Evolutionary conservation across 1,140 invertebrate species (phyloP).

Genomic region (Physella acuta): DNA sequence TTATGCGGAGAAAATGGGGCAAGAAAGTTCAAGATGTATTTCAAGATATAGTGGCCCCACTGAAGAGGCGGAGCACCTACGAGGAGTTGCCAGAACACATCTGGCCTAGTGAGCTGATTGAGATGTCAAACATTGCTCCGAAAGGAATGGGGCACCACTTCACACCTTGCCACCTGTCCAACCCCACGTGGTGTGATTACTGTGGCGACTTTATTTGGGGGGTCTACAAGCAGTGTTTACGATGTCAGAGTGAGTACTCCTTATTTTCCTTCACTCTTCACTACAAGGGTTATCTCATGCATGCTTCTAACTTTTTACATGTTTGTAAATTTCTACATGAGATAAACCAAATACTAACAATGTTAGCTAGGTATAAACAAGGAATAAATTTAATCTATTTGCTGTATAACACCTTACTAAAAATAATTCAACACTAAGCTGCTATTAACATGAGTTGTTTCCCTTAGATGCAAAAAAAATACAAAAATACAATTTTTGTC

Average conservation of each 20-base stretch:
- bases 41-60: slow-evolving; percentile 32
- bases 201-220: slow-evolving; percentile 65
- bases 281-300: neutral
- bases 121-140: slow-evolving; percentile 48
- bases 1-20: slow-evolving; percentile 16
- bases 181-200: slow-evolving; percentile 64
- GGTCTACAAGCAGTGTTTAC: slow-evolving; percentile 58
- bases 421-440: no score
- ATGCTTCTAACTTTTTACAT: neutral
- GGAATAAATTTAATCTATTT: no score
- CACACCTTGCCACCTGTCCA: slow-evolving; percentile 46
- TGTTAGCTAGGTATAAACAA: no score
- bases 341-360: no score
- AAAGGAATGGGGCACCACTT: slow-evolving; percentile 52
- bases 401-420: no score
- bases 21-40: slow-evolving; percentile 34
- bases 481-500: no score
- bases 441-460: no score
- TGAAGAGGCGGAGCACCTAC: slow-evolving; percentile 26
- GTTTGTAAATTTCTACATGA: no score
- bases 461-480: no score
- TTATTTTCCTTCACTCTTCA: slow-evolving; percentile 24
- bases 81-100: slow-evolving; percentile 25
- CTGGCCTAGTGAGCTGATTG: slow-evolving; percentile 42
- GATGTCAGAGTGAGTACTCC: slow-evolving; percentile 56